Base-by-base conservation (phyloP, 2,113 vertebrate species). In the Solea senegalensis region DNA sequence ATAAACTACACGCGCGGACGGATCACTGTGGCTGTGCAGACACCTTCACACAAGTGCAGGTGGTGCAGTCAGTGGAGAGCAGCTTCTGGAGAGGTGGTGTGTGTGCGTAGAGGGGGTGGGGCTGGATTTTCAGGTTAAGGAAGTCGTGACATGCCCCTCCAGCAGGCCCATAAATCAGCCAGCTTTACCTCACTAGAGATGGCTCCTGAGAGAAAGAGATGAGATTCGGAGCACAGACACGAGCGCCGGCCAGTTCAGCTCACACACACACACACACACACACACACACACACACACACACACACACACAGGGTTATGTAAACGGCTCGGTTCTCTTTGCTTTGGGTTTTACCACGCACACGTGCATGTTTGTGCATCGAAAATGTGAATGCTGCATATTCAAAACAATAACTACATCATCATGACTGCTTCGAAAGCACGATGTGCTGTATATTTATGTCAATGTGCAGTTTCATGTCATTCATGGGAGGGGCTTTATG, bases 131-230 rank as follows among this genome's bases (percentile, higher is more conserved):
- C 82, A 84, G 87, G 88, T 89, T 91, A 87, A 91, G 84, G 74
- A 91, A 92, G 88, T 89, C 72, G 40, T 89, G 91, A 91, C 91
- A 89, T 86, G 85, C 78, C 84, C 86, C 80, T 89, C 80, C 82
- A 87, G 82, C 83, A 65, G 76, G 70, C 71, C 80, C 75, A 87
- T 91, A 87, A 91, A 91, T 92, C 89, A 91, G 72, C 64, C 40
- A 15, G 53, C 73, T 80, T 70, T 75, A 54, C 59, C 82, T 81
- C 84, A 64, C 73, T 56, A 71, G 64, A 51, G 71, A 62, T 52
- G 49, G 60, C 81, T 87, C 74, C 55, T 50, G 59, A 64, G 86
- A 70, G 59, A 72, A 63, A 45, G 46, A 69, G 45, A 82, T 27
- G 34, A 50, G 72, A 21, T 52, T 63, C 50, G 65, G 55, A 64